Conservation (phyloP, 2,888 invertebrate species). For the Spodoptera littoralis region DNA sequence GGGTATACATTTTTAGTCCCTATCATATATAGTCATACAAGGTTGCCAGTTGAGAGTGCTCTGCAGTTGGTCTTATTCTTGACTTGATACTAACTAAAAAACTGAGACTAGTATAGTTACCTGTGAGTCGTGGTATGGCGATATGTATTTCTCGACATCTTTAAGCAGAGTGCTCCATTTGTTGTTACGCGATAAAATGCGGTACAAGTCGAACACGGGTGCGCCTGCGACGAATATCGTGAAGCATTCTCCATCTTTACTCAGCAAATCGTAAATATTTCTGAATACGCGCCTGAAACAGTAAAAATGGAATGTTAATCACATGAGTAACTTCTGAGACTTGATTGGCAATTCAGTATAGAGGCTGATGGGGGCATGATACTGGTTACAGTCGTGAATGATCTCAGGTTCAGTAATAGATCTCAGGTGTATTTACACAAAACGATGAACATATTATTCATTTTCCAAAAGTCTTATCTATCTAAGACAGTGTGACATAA, state of each 20-base stretch:
- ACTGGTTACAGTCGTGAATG: no score
- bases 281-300: constrained; percentile 88
- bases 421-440: no score
- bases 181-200: constrained; percentile 81
- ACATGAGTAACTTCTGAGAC: background rate
- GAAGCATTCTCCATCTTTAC: constrained; percentile 91
- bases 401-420: no score
- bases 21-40: no score
- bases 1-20: no score
- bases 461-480: no score
- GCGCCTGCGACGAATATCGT: constrained; percentile 91
- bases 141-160: constrained; percentile 90
- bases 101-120: constrained; percentile 11
- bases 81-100: no score
- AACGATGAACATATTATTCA: no score
- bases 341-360: background rate
- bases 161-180: constrained; percentile 91
- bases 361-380: no score
- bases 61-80: no score
- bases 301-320: background rate
- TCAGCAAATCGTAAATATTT: constrained; percentile 90
- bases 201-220: constrained; percentile 91
- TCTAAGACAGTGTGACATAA: no score
- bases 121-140: constrained; percentile 89
- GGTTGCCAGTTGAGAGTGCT: no score